phyloP scores from a whole-genome alignment of 2,113 vertebrate species.

The Ursus arctos region DNA sequence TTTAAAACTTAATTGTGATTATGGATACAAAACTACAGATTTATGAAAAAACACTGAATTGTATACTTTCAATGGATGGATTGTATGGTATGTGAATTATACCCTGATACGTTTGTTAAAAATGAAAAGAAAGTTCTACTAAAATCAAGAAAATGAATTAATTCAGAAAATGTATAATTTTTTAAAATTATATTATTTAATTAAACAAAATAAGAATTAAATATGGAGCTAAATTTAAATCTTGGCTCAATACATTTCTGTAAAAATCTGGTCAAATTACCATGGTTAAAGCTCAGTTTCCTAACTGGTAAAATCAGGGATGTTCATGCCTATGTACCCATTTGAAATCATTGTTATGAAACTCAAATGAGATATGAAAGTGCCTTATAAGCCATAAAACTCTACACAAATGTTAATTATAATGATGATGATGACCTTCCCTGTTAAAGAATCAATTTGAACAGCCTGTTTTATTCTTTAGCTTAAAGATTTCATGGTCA shows the following conservation, averaged over 20 bases:
- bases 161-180: not conserved
- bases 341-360: not conserved
- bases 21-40: not conserved
- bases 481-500: not conserved
- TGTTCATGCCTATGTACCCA: not conserved
- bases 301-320: not conserved
- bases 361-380: not conserved
- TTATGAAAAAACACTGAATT: not conserved
- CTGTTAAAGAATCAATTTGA: not conserved
- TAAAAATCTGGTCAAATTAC: not conserved
- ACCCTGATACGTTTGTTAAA: not conserved
- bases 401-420: not conserved
- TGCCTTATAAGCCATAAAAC: not conserved
- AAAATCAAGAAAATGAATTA: constrained; percentile 15
- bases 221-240: not conserved
- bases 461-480: not conserved
- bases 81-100: not conserved
- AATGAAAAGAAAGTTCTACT: not conserved
- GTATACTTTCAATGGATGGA: not conserved
- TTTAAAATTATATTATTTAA: constrained; percentile 3
- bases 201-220: not conserved
- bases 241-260: not conserved
- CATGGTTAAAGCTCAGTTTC: not conserved
- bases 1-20: not conserved
- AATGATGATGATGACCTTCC: not conserved